Conservation (phyloP, 2,113 vertebrate species). For the Myotis yumanensis region DNA sequence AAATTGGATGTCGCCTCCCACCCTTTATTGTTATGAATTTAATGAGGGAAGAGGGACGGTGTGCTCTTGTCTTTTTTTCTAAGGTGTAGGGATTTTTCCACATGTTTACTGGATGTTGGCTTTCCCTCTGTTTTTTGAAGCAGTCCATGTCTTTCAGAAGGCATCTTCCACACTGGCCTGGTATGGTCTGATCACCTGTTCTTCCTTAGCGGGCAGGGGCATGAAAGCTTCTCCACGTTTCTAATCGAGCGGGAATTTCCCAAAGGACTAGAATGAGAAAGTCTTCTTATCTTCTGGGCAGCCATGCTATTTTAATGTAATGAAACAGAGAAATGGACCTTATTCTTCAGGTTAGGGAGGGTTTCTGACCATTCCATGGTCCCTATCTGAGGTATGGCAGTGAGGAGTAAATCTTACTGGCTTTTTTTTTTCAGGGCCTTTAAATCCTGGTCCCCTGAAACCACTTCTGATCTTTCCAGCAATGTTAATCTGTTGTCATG, state of each 20-base stretch:
- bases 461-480: conserved; percentile 98
- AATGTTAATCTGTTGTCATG: conserved; percentile 98
- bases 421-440: conserved; percentile 98
- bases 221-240: conserved; percentile 23
- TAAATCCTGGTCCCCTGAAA: conserved; percentile 95
- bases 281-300: conserved; percentile 35
- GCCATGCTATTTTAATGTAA: conserved; percentile 76
- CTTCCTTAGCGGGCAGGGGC: not conserved
- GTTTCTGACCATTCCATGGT: conserved; percentile 93
- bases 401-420: conserved; percentile 92
- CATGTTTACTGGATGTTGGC: not conserved
- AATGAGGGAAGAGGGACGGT: not conserved
- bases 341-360: conserved; percentile 85
- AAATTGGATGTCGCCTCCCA: not conserved
- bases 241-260: conserved; percentile 37
- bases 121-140: not conserved
- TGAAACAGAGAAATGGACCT: conserved; percentile 82
- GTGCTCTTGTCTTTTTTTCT: not conserved
- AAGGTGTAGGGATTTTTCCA: not conserved
- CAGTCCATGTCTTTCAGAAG: not conserved
- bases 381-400: conserved; percentile 92
- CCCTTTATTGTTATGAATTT: not conserved
- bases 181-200: not conserved
- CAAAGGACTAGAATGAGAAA: conserved; percentile 42
- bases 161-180: not conserved